Conservation (phyloP, 1,140 invertebrate species). For the Drosophila sucinea region DNA sequence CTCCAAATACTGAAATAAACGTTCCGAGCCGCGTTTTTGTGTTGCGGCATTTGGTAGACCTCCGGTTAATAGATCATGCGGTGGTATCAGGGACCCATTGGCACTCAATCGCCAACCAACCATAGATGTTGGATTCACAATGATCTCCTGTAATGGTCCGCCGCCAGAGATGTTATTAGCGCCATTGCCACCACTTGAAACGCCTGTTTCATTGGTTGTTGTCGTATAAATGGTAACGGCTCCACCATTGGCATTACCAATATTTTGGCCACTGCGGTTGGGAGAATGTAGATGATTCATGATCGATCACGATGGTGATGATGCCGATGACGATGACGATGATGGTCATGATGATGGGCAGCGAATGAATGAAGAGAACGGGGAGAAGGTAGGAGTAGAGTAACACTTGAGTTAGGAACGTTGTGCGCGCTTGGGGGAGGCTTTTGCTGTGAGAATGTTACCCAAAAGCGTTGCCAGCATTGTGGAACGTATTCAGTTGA, state of each 20-base stretch:
- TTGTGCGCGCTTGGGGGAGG: slow-evolving; percentile 50
- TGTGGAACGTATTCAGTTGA: slow-evolving; percentile 79
- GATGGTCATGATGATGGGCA: slow-evolving; percentile 13
- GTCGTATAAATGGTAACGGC: slow-evolving; percentile 81
- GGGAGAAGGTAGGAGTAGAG: slow-evolving; percentile 52
- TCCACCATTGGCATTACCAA: slow-evolving; percentile 69
- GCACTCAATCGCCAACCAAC: slow-evolving; percentile 82
- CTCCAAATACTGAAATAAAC: slow-evolving; percentile 83
- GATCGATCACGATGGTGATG: not conserved
- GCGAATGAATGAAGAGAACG: slow-evolving; percentile 49
- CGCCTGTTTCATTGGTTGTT: slow-evolving; percentile 70
- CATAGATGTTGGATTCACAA: slow-evolving; percentile 82
- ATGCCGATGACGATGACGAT: slow-evolving; percentile 13
- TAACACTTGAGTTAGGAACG: slow-evolving; percentile 69
- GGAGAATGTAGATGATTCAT: slow-evolving; percentile 45
- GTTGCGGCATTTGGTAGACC: slow-evolving; percentile 74
- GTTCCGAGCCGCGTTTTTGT: slow-evolving; percentile 82
- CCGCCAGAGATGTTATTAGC: slow-evolving; percentile 63
- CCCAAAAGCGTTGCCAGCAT: slow-evolving; percentile 80
- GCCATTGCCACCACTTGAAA: slow-evolving; percentile 26
- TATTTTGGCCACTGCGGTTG: slow-evolving; percentile 61
- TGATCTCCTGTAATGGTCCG: slow-evolving; percentile 80
- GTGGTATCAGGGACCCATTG: slow-evolving; percentile 81
- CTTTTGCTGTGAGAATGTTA: slow-evolving; percentile 67
- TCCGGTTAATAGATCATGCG: slow-evolving; percentile 76